Evolutionary conservation across 2,888 invertebrate genomes (phyloP), one percentile per base, ranked within the genome.

Genomic region (Loripinus fragilis): DNA sequence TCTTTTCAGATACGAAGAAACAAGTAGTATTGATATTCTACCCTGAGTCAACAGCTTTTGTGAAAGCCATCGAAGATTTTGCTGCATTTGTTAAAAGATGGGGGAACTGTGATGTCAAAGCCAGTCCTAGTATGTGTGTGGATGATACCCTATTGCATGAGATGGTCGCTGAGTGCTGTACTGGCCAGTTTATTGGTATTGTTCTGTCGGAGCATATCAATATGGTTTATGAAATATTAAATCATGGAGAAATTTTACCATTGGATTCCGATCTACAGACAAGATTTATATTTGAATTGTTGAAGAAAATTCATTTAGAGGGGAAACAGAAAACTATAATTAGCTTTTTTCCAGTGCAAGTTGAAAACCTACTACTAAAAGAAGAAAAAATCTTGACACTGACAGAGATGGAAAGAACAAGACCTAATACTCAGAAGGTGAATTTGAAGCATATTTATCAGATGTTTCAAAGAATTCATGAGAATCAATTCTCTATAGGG

Each of bases 161-260:
- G n/a, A 60, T 2, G 17, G 20, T 60, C 17, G 20, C 30, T 20
- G 60, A 60, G 28, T 60, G 33, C 33, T 60, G 33, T 28, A 60
- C 30, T 33, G 60, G 60, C 17, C 60, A 60, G 17, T 30, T 60
- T 17, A 33, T 60, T 33, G 10, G 60, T 20, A 60, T 60, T 20
- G 33, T 60, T 33, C 60, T 60, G 2, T 60, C 60, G 15, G 60
- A 60, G 60, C 60, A 60, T 20, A 60, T 60, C 15, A 60, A 20
- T 20, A 60, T 60, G 60, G 17, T 60, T 60, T 60, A 60, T 33
- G 60, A 60, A 60, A 60, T 60, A 17, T 60, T 60, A 28, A 60
- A 30, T 10, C 60, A 60, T 33, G 60, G 60, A 30, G 60, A 60
- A 12, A 33, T 33, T 33, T 33, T 60, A 20, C 33, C 60, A 33